These are phyloP conservation scores for Phlogophora meticulosa DNA, from an alignment of 2,888 invertebrate species.

Conservation along the genomic window DNA sequence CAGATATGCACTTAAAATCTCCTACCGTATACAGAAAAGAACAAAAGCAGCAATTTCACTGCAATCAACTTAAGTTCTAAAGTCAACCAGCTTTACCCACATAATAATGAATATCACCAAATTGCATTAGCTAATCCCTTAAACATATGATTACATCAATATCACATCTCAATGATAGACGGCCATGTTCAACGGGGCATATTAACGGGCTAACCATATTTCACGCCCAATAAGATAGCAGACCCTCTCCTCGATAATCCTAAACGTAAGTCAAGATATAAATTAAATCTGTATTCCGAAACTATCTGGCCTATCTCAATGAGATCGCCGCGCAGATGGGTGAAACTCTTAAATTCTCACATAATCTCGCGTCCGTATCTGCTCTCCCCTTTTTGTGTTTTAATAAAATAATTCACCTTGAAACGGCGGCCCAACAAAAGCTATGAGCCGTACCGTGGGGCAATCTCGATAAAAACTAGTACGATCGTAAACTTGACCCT, in stretches of 20 bases:
- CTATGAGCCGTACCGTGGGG: slow-evolving; percentile 80
- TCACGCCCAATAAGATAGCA: slow-evolving; percentile 48
- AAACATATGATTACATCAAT: slow-evolving; percentile 43
- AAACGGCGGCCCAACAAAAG: slow-evolving; percentile 81
- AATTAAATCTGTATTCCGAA: slow-evolving; percentile 58
- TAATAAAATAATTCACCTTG: slow-evolving; percentile 84
- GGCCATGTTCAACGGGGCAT: slow-evolving; percentile 38
- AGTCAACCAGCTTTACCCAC: neutral
- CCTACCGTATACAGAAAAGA: neutral
- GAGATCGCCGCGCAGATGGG: slow-evolving; percentile 74
- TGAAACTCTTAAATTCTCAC: slow-evolving; percentile 82
- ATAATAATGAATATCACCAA: slow-evolving; percentile 5
- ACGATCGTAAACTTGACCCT: slow-evolving; percentile 87
- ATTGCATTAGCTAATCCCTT: slow-evolving; percentile 37
- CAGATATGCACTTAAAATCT: neutral
- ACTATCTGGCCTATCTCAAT: slow-evolving; percentile 71
- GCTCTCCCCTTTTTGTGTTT: slow-evolving; percentile 80
- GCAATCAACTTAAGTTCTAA: neutral
- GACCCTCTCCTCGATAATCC: slow-evolving; percentile 44
- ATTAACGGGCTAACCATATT: slow-evolving; percentile 40
- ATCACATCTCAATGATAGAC: slow-evolving; percentile 26
- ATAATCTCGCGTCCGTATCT: slow-evolving; percentile 77
- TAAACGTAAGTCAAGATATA: slow-evolving; percentile 54
- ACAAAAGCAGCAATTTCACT: neutral
- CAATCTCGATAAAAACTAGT: slow-evolving; percentile 88